Percentiles rank a stretch among this genome's conserved stretches.
Evolutionary conservation across 2,888 invertebrate genomes (phyloP).

Genomic region (Philaethria dido): DNA sequence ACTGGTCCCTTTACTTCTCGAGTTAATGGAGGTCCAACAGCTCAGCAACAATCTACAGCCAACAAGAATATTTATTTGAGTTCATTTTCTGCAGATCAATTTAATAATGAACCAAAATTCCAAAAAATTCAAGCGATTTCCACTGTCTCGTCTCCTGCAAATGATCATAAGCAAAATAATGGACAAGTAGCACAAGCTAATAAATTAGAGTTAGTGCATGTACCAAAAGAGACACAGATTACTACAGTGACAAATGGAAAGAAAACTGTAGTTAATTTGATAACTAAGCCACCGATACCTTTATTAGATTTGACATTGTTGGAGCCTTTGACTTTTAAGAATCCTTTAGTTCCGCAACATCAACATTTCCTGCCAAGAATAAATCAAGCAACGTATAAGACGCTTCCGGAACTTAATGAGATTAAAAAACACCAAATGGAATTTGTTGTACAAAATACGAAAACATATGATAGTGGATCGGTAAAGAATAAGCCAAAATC

Average conservation of each 20-base stretch:
- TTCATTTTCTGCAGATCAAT: slow-evolving; percentile 52
- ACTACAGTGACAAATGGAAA: slow-evolving; percentile 67
- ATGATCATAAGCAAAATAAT: slow-evolving; percentile 44
- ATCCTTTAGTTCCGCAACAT: slow-evolving; percentile 77
- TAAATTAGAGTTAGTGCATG: slow-evolving; percentile 56
- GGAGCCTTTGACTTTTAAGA: slow-evolving; percentile 73
- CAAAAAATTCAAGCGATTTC: slow-evolving; percentile 50
- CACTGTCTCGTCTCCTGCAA: slow-evolving; percentile 27
- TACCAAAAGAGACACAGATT: slow-evolving; percentile 51
- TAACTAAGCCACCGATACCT: slow-evolving; percentile 67
- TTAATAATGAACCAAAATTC: slow-evolving; percentile 53
- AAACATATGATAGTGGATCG: slow-evolving; percentile 59
- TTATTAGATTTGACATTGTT: slow-evolving; percentile 70
- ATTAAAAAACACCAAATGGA: slow-evolving; percentile 63
- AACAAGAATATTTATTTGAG: slow-evolving; percentile 59
- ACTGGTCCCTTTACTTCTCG: slow-evolving; percentile 47
- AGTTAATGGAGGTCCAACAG: slow-evolving; percentile 40
- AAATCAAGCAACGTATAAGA: slow-evolving; percentile 64
- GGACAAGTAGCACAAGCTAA: slow-evolving; percentile 49
- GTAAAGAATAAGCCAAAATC: slow-evolving; percentile 55
- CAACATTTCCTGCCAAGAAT: slow-evolving; percentile 77
- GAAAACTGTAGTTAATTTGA: slow-evolving; percentile 64
- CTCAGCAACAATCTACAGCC: slow-evolving; percentile 58
- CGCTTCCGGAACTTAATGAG: slow-evolving; percentile 57
- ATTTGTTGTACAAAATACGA: slow-evolving; percentile 60